Evolutionary conservation across 1,140 invertebrate species (phyloP).

Genomic region (Sarcophaga peregrina): DNA sequence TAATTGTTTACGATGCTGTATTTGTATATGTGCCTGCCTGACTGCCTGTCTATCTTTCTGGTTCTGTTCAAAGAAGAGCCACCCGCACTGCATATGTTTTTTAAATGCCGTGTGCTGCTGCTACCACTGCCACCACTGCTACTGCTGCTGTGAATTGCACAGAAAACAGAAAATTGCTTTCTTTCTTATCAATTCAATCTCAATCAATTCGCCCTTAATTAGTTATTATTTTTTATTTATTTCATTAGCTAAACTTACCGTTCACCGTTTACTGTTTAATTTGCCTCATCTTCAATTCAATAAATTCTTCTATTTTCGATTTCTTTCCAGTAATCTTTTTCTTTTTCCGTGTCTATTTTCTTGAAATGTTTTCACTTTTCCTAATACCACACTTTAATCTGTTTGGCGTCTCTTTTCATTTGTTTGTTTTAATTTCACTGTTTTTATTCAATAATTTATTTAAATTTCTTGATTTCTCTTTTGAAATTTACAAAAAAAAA

Average conservation of each 20-base stretch:
- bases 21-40: not conserved
- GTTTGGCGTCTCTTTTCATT: not conserved
- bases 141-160: too few relatives aligned
- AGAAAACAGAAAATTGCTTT: too few relatives aligned
- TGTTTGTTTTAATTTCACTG: not conserved
- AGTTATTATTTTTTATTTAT: not conserved
- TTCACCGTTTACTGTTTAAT: too few relatives aligned
- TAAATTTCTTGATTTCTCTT: constrained; percentile 1
- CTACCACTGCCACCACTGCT: too few relatives aligned
- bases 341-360: not conserved
- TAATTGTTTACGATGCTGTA: not conserved
- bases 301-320: too few relatives aligned
- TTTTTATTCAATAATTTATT: not conserved
- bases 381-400: not conserved
- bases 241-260: too few relatives aligned
- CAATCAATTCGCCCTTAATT: not conserved
- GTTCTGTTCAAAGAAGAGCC: too few relatives aligned
- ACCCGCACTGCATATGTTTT: too few relatives aligned
- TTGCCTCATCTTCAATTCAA: too few relatives aligned
- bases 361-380: not conserved
- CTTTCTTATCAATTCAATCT: too few relatives aligned
- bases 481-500: not conserved
- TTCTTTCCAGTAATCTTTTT: not conserved
- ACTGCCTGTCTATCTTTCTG: too few relatives aligned
- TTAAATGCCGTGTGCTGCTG: too few relatives aligned